A percentile compares a stretch with the other conserved stretches of the same genome.
Conservation (phyloP, 1,140 invertebrate species). For the Eufriesea mexicana region DNA sequence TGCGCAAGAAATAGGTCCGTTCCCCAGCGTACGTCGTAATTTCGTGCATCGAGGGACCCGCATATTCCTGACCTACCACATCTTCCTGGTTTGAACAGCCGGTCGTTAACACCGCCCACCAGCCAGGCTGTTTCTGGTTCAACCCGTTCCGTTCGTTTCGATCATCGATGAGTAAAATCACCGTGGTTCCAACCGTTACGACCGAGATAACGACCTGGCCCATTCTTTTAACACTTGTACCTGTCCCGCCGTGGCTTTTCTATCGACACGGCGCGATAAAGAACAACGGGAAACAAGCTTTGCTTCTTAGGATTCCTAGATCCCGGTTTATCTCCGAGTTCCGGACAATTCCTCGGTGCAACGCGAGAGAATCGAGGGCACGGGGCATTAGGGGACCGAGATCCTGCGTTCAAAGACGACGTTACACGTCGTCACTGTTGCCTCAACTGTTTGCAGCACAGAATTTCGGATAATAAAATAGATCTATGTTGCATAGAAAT, state of each 20-base stretch:
- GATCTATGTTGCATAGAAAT: too few species aligned
- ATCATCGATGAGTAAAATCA: conserved; percentile 45
- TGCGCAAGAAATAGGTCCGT: neutral
- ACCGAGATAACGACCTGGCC: conserved; percentile 8
- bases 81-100: conserved; percentile 46
- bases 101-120: conserved; percentile 52
- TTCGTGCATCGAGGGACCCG: conserved; percentile 45
- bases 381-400: too few species aligned
- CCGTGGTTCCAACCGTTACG: conserved; percentile 22
- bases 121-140: conserved; percentile 40
- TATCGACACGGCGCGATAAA: neutral
- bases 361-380: too few species aligned
- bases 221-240: conserved; percentile 10
- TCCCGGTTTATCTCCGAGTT: too few species aligned
- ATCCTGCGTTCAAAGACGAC: too few species aligned
- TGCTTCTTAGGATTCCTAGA: neutral
- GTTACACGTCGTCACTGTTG: too few species aligned
- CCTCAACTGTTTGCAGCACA: too few species aligned
- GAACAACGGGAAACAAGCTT: neutral
- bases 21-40: conserved; percentile 31
- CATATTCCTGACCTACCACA: conserved; percentile 56
- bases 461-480: too few species aligned
- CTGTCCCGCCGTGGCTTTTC: neutral
- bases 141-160: conserved; percentile 44
- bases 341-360: neutral